Evolutionary conservation across 2,888 invertebrate species (phyloP), one percentile per base, ranked within the genome.

Genomic region (Agelastica alni): DNA sequence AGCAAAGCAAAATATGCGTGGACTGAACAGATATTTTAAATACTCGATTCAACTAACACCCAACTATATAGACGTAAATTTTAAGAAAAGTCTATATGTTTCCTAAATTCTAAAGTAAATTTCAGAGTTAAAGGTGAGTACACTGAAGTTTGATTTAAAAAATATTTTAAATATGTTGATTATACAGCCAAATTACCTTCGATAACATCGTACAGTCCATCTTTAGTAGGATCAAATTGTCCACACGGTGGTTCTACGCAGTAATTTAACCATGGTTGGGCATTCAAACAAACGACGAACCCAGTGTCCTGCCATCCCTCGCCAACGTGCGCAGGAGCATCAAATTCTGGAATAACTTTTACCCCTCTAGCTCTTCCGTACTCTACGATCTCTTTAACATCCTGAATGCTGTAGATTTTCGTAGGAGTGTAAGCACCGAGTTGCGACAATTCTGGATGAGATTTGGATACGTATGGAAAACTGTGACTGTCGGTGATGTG

Each of bases 401-500:
- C 67, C 13, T 48, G 45, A 6, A 79, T 78, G 0, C 80, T 81
- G 71, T 87, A 88, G 1, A 86, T 73, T 78, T 92, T 88, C 0
- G 82, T 81, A 36, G 88, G 84, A 0, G 87, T 81, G 69, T 91
- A 90, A 3, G 95, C 90, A 1, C 97, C 96, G 12, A 86, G 81
- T 62, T 83, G 84, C 2, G 86, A 80, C 7, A 93, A 74, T 37
- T 88, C 80, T 0, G 92, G 92, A 59, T 83, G 82, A n/a, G 84
- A 83, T 66, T 82, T 82, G 0, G 90, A 85, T 51, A 88, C 87
- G 68, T 93, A 88, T 0, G 97, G 96, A 73, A 96, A 97, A 65
- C 96, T 95, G 61, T 96, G 95, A 12, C 91, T 89, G 76, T 97
- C 97, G 0, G 91, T 92, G 46, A 93, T 89, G 69, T 93, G 92